Evolutionary conservation across 2,797 vertebrate genomes (phyloP).

Genomic region (Anguilla pacifica): DNA sequence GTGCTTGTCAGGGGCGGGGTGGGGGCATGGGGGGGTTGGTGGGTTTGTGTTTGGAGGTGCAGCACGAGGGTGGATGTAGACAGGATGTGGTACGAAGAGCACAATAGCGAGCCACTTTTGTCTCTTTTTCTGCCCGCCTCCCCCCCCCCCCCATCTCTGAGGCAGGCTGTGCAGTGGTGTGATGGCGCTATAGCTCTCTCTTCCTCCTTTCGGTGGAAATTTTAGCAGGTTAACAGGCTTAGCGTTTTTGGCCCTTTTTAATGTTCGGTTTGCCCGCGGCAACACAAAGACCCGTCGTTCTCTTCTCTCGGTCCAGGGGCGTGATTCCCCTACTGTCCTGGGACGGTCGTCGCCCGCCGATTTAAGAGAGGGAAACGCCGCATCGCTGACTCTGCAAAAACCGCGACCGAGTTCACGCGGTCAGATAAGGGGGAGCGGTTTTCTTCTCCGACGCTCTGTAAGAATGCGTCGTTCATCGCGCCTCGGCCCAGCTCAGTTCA

Average conservation of each 20-base stretch:
- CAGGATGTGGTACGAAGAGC: neutral
- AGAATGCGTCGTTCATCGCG: neutral
- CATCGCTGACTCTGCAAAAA: slow-evolving; percentile 52
- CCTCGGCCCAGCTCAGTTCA: too few species aligned
- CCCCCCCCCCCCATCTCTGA: neutral
- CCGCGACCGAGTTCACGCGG: slow-evolving; percentile 40
- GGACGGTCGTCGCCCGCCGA: slow-evolving; percentile 44
- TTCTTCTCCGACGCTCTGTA: slow-evolving; percentile 36
- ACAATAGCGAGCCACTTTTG: neutral
- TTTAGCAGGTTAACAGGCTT: slow-evolving; percentile 20
- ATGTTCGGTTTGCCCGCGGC: neutral
- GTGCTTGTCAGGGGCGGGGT: slow-evolving; percentile 32
- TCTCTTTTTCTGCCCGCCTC: neutral
- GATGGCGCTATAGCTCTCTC: neutral
- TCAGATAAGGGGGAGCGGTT: slow-evolving; percentile 47
- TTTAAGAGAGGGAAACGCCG: slow-evolving; percentile 42
- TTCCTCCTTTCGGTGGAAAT: neutral
- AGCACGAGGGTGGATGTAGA: neutral
- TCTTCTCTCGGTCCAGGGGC: slow-evolving; percentile 37
- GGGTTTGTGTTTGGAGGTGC: neutral
- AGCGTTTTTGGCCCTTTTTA: neutral
- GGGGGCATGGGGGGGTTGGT: too few species aligned
- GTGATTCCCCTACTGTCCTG: slow-evolving; percentile 36
- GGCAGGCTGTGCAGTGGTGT: neutral
- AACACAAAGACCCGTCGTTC: slow-evolving; percentile 38